Evolutionary conservation across 1,140 invertebrate genomes (phyloP).

Genomic region (Heterodera carotae): DNA sequence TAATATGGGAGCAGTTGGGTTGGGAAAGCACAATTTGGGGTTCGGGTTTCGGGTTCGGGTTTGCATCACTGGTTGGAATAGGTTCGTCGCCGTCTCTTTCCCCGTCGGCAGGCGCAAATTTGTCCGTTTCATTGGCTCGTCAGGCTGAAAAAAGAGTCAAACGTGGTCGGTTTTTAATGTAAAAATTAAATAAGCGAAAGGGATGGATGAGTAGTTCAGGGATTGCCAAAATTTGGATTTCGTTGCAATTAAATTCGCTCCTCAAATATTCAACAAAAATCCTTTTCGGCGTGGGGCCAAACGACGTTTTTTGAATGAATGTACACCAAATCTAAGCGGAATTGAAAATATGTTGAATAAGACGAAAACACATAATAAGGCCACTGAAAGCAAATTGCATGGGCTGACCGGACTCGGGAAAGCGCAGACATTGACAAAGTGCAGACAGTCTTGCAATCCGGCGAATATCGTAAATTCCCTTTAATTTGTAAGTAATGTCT

Average conservation of each 20-base stretch:
- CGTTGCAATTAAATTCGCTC: slow-evolving; percentile 62
- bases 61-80: slow-evolving; percentile 53
- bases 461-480: slow-evolving; percentile 99
- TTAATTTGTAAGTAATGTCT: slow-evolving; percentile 72
- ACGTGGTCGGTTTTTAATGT: slow-evolving; percentile 82
- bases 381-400: slow-evolving; percentile 56
- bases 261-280: slow-evolving; percentile 88
- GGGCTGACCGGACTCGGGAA: slow-evolving; percentile 91
- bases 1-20: too few relatives aligned
- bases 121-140: slow-evolving; percentile 8
- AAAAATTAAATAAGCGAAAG: background rate
- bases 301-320: slow-evolving; percentile 45
- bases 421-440: slow-evolving; percentile 93
- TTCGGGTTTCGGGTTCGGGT: too few relatives aligned
- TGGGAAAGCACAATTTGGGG: too few relatives aligned
- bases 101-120: background rate
- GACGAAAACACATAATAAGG: background rate
- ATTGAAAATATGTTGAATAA: background rate
- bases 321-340: slow-evolving; percentile 85
- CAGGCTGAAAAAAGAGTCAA: slow-evolving; percentile 74
- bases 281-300: slow-evolving; percentile 74
- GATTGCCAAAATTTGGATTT: slow-evolving; percentile 17
- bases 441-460: slow-evolving; percentile 92
- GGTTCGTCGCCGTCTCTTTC: slow-evolving; percentile 34
- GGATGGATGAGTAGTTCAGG: background rate